Conservation (phyloP, 2,113 vertebrate species). For the Dasyornis broadbenti region DNA sequence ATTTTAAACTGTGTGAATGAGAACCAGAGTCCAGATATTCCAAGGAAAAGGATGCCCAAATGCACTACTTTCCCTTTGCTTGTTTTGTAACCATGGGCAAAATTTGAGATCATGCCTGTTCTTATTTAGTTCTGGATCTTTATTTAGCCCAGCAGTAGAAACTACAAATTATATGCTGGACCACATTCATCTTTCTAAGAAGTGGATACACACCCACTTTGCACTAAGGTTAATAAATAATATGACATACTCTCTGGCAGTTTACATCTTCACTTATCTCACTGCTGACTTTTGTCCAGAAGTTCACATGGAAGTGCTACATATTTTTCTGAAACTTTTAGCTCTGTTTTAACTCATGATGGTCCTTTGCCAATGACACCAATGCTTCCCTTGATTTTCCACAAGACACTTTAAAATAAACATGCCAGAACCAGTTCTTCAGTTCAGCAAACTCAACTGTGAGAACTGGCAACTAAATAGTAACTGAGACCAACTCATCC, state of each 20-base stretch:
- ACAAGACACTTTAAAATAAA: background rate
- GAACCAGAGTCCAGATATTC: background rate
- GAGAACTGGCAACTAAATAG: background rate
- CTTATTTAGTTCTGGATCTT: background rate
- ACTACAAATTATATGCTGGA: background rate
- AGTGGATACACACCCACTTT: background rate
- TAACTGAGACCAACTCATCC: background rate
- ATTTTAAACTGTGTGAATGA: background rate
- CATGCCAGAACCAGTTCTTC: background rate
- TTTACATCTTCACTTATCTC: conserved; percentile 7
- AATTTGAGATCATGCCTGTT: background rate
- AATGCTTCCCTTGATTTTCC: background rate
- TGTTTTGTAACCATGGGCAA: background rate
- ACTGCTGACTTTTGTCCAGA: background rate
- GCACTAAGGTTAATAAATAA: background rate
- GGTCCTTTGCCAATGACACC: background rate
- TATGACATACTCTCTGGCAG: background rate
- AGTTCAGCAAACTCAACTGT: background rate
- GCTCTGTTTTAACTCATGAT: background rate
- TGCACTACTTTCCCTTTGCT: background rate
- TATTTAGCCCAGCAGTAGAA: background rate
- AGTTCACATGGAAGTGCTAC: background rate
- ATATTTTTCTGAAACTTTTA: background rate
- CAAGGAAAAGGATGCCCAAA: background rate
- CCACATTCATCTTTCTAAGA: background rate